Percentiles rank a stretch among this genome's conserved stretches.
phyloP scores from a whole-genome alignment of 2,888 invertebrate genomes.

The Prosopocoilus inquinatus region DNA sequence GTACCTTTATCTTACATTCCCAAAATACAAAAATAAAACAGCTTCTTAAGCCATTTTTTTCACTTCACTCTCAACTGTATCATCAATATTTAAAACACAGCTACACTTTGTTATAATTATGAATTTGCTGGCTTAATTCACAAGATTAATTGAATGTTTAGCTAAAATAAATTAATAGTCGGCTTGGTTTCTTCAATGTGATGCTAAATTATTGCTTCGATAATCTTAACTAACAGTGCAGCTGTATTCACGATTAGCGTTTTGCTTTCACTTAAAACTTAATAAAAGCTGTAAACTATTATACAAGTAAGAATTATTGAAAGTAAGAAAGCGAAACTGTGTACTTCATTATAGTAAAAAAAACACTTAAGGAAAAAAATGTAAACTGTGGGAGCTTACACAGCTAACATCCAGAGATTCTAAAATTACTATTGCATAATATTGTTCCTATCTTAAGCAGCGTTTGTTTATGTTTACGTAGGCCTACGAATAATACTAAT shows the following conservation, averaged over 20 bases:
- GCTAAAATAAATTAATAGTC: too few species aligned
- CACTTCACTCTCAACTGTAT: constrained; percentile 17
- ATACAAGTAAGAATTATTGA: constrained; percentile 8
- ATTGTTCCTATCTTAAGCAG: too few species aligned
- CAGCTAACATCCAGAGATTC: constrained; percentile 23
- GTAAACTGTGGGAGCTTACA: constrained; percentile 5
- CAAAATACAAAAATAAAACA: constrained; percentile 41
- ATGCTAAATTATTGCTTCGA: too few species aligned
- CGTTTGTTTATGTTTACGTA: too few species aligned
- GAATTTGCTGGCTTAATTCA: too few species aligned
- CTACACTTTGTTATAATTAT: too few species aligned
- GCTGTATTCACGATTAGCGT: background rate
- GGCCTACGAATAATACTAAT: too few species aligned
- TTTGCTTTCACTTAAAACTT: background rate
- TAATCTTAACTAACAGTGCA: background rate
- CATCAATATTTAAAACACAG: too few species aligned
- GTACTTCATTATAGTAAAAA: constrained; percentile 4
- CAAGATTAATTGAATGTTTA: too few species aligned
- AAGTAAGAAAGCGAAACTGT: too few species aligned
- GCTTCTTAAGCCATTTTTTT: constrained; percentile 36
- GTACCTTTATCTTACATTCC: constrained; percentile 25
- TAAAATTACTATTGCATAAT: constrained; percentile 22
- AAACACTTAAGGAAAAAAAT: constrained; percentile 7
- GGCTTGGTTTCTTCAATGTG: too few species aligned
- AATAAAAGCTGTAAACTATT: constrained; percentile 12